These are phyloP conservation scores for Drosophila nannoptera DNA, from an alignment of 1,140 invertebrate genomes.

Conservation along the genomic window DNA sequence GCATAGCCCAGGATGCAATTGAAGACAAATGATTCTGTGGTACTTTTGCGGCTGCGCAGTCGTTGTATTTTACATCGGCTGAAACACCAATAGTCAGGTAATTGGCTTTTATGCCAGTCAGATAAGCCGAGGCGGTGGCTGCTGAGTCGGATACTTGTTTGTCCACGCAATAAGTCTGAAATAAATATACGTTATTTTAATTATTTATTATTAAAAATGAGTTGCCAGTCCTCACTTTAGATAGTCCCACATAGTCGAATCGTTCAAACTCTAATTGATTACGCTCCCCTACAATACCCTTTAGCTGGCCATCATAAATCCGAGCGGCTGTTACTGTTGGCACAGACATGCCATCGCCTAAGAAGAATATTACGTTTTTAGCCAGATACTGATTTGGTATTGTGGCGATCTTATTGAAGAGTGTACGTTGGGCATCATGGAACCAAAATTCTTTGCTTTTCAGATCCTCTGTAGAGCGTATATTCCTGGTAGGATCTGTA, in stretches of 20 bases:
- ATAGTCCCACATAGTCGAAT: slow-evolving; percentile 86
- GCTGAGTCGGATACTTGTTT: slow-evolving; percentile 90
- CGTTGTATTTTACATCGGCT: slow-evolving; percentile 81
- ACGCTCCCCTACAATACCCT: slow-evolving; percentile 84
- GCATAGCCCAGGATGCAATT: slow-evolving; percentile 89
- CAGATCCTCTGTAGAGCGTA: slow-evolving; percentile 35
- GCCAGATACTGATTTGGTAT: slow-evolving; percentile 80
- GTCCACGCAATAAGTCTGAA: slow-evolving; percentile 84
- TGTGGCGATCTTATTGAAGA: slow-evolving; percentile 54
- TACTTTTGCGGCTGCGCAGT: slow-evolving; percentile 84
- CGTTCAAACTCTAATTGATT: slow-evolving; percentile 85
- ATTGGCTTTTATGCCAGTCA: slow-evolving; percentile 87
- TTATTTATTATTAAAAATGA: neutral
- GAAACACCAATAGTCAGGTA: slow-evolving; percentile 83
- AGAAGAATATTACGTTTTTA: slow-evolving; percentile 87
- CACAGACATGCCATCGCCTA: slow-evolving; percentile 90
- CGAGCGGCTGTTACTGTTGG: slow-evolving; percentile 86
- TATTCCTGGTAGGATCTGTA: slow-evolving; percentile 52
- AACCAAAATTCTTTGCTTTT: slow-evolving; percentile 69
- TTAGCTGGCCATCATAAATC: slow-evolving; percentile 84
- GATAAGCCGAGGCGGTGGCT: slow-evolving; percentile 84
- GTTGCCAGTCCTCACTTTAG: slow-evolving; percentile 82
- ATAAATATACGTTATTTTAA: neutral
- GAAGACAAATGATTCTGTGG: slow-evolving; percentile 82
- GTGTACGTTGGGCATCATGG: slow-evolving; percentile 56